A percentile compares a stretch with the other conserved stretches of the same genome.
phyloP scores from a whole-genome alignment of 2,888 invertebrate species.

The Pardosa pseudoannulata region DNA sequence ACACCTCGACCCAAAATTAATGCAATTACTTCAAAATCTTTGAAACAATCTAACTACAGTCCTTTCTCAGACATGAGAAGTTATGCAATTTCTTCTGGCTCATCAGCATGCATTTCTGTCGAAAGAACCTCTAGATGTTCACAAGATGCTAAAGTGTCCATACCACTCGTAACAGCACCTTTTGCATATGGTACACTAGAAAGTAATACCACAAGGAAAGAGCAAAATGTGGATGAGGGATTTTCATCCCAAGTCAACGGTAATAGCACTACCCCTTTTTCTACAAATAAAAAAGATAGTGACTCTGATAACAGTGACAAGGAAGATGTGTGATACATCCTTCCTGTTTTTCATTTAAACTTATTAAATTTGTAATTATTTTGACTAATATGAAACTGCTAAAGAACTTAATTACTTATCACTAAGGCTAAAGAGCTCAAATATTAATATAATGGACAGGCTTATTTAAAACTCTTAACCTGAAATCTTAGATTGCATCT shows the following conservation, averaged over 20 bases:
- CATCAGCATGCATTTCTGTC: constrained; percentile 45
- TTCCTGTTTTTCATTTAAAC: background rate
- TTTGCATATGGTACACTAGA: constrained; percentile 29
- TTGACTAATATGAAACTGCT: background rate
- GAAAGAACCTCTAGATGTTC: constrained; percentile 28
- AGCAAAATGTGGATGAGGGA: too few relatives aligned
- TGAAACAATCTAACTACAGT: constrained; percentile 46
- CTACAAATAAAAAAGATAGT: constrained; percentile 27
- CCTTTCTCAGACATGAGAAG: constrained; percentile 30
- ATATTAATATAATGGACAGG: background rate
- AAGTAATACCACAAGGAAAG: background rate
- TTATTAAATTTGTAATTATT: constrained; percentile 1
- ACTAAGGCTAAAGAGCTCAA: background rate
- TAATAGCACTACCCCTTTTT: background rate
- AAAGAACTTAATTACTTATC: background rate
- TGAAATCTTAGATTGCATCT: too few relatives aligned
- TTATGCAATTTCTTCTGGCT: constrained; percentile 35
- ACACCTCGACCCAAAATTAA: constrained; percentile 38
- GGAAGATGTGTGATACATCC: background rate
- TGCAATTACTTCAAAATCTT: constrained; percentile 54
- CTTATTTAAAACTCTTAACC: too few relatives aligned
- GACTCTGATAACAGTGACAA: constrained; percentile 54
- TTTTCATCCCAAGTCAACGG: background rate
- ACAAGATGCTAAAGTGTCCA: constrained; percentile 47
- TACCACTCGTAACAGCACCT: constrained; percentile 59